Conservation (phyloP, 2,888 invertebrate species). For the Agrotis clavis region DNA sequence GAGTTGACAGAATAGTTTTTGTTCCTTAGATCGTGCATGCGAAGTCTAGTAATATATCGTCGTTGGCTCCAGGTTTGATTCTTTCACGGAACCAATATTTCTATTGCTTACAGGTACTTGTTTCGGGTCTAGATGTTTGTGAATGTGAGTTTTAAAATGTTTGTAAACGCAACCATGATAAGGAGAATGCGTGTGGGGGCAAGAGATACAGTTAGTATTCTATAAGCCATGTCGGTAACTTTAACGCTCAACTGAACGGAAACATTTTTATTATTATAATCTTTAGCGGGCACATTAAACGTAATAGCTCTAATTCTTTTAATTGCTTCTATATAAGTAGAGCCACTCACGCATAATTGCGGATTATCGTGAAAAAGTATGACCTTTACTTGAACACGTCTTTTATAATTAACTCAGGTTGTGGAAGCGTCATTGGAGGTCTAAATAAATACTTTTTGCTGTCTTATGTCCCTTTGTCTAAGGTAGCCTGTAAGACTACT, state of each 20-base stretch:
- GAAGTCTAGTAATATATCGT: no score
- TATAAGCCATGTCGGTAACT: slow-evolving; percentile 60
- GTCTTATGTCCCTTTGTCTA: slow-evolving; percentile 18
- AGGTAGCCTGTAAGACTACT: background rate
- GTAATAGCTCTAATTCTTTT: slow-evolving; percentile 82
- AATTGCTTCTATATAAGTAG: slow-evolving; percentile 76
- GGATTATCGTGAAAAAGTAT: slow-evolving; percentile 77
- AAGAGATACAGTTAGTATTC: slow-evolving; percentile 44
- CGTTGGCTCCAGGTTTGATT: no score
- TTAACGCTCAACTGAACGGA: slow-evolving; percentile 68
- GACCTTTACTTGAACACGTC: slow-evolving; percentile 80
- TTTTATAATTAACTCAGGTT: slow-evolving; percentile 74
- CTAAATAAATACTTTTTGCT: slow-evolving; percentile 49
- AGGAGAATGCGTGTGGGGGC: no score
- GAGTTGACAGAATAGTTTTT: no score
- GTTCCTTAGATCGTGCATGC: no score
- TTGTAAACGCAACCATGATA: no score
- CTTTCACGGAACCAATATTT: no score
- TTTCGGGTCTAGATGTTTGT: no score
- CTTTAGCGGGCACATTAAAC: slow-evolving; percentile 73
- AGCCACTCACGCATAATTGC: slow-evolving; percentile 80
- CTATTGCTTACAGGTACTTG: no score
- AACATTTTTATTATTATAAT: slow-evolving; percentile 76
- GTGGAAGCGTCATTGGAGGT: slow-evolving; percentile 62
- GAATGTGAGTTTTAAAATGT: no score